Evolutionary conservation across 92 coral and sea anemone genomes (phyloP), one percentile per base, ranked within the genome.

Genomic region (Muricea muricata): DNA sequence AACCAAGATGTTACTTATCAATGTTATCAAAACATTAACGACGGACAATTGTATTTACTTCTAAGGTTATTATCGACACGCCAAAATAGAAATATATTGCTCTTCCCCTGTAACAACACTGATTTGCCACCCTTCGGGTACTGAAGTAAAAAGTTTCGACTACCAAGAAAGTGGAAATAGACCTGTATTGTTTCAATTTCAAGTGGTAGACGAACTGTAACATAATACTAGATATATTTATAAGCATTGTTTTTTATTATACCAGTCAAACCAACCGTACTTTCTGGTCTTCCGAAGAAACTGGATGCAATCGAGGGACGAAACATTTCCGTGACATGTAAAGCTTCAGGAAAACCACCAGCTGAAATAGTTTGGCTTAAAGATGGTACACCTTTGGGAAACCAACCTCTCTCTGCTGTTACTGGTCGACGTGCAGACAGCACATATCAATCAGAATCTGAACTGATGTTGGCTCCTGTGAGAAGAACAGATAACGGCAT

Each of bases 331-430:
- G 88, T 91, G 67, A 85, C 93, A 2, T 95, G 98, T 24, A 55
- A 70, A 57, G 95, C 88, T 47, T 73, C 88, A 24, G 97, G 90
- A 17, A 95, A 89, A 77, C 97, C 98, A 1, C 37, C 60, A 1
- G 89, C 98, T n/a, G 14, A 45, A 0, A 85, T 95, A 20, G 31
- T 52, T 14, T 95, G 98, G 98, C 32, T 31, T 25, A 68, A 91
- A 58, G 74, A 91, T 83, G 88, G 89, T 4, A 9, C 54, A 30
- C 71, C 71, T 15, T 18, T 56, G 33, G 41, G 71, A 3, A 33
- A 78, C 26, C 3, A 18, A 7, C 83, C 83, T n/a, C 48, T 6
- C n/a, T n/a, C 39, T 34, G 20, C 5, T n/a, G 45, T 78, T 26
- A 65, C 17, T 34, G 71, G 54, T 32, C 21, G 20, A 17, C 54